These are phyloP conservation scores for Bruchidius siliquastri DNA, from an alignment of 2,888 invertebrate genomes.

Conservation along the genomic window DNA sequence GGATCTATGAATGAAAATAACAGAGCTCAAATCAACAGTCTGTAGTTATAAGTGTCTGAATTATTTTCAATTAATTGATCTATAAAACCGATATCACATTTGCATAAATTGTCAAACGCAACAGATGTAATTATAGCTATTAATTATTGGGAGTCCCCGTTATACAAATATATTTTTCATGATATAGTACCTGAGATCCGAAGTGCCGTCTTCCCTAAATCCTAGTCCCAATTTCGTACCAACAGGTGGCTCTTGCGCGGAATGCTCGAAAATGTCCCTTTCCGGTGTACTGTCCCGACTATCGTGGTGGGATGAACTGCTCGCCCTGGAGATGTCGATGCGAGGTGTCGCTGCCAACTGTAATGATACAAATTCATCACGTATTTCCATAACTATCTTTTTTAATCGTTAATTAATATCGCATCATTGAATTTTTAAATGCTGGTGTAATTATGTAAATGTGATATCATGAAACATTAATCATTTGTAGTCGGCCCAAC, in stretches of 20 bases:
- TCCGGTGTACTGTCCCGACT: constrained; percentile 82
- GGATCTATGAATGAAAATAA: constrained; percentile 42
- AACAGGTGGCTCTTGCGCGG: constrained; percentile 31
- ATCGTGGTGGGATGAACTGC: constrained; percentile 83
- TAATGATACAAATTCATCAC: not conserved
- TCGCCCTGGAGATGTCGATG: constrained; percentile 85
- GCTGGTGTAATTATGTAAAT: not conserved
- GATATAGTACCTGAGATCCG: constrained; percentile 59
- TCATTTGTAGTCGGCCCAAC: too few relatives aligned
- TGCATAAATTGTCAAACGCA: too few relatives aligned
- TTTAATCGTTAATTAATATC: too few relatives aligned
- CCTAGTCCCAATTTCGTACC: constrained; percentile 43
- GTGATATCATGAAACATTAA: not conserved
- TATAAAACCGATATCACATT: too few relatives aligned
- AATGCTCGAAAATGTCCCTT: constrained; percentile 58
- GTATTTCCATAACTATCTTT: too few relatives aligned
- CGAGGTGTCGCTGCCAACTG: constrained; percentile 60
- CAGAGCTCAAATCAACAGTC: not conserved
- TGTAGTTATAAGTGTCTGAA: too few relatives aligned
- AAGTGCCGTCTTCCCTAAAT: constrained; percentile 64
- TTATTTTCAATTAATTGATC: too few relatives aligned
- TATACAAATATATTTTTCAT: too few relatives aligned
- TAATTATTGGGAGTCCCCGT: too few relatives aligned
- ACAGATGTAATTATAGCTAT: too few relatives aligned
- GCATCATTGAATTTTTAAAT: not conserved